Evolutionary conservation across 2,797 vertebrate species (phyloP).

Genomic region (Chaetodon trifasciatus): DNA sequence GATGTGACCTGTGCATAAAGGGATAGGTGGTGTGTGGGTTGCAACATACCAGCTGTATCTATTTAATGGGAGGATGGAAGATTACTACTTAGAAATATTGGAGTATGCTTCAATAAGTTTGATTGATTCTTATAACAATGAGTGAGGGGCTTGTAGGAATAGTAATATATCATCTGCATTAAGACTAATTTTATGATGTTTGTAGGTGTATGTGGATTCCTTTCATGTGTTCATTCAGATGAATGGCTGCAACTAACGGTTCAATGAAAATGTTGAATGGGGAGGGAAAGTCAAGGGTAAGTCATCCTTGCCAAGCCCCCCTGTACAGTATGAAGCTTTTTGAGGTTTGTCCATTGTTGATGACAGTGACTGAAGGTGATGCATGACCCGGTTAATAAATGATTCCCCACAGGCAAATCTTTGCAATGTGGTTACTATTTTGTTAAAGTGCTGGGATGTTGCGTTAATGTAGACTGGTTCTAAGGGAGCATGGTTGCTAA

Average conservation of each 20-base stretch:
- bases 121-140: not conserved
- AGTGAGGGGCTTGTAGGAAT: not conserved
- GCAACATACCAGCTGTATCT: too few species aligned
- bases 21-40: too few species aligned
- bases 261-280: not conserved
- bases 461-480: too few species aligned
- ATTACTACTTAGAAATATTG: not conserved
- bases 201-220: not conserved
- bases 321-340: not conserved
- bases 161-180: conserved; percentile 7
- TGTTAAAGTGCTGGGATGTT: too few species aligned
- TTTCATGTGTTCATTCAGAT: not conserved
- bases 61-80: too few species aligned
- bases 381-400: conserved; percentile 18
- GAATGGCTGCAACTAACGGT: not conserved
- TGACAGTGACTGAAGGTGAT: not conserved
- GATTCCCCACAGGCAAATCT: conserved; percentile 4
- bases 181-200: conserved; percentile 10
- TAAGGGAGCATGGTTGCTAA: too few species aligned
- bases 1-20: too few species aligned
- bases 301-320: not conserved
- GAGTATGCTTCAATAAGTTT: not conserved
- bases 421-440: not conserved
- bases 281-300: not conserved
- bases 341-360: conserved; percentile 11